Base-by-base conservation (phyloP, 2,113 vertebrate species). In the Heterocephalus glaber region DNA sequence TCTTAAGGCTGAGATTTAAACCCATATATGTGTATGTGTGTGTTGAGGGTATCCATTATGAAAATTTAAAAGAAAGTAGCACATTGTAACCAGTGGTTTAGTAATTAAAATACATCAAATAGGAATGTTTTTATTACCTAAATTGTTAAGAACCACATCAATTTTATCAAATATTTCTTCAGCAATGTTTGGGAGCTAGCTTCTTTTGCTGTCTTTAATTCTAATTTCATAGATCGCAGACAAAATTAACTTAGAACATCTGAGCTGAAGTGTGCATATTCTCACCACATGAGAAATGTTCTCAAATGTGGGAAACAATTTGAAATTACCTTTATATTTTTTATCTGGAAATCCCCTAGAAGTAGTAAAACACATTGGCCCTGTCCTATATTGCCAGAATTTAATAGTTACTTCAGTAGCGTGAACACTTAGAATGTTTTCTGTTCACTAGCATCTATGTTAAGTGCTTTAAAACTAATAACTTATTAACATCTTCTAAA, bases 171-270 rank as follows among this genome's bases (percentile, higher is more conserved):
- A 68, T 49, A 7, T 38, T 82, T 82, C 28, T 41, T 89, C 7
- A 38, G 4, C 7, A 80, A 19, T 92, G n/a, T 1, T 49, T 49
- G 10, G 86, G 56, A 83, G 5, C 20, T 80, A 35, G 14, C 17
- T 95, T 38, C n/a, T 86, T 92, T 72, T 52, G 12, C 49, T 41
- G 26, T 28, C 4, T 77, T 95, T 90, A 54, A 41, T 49, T 81
- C 86, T 81, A 90, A 61, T 90, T 66, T 63, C 28, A 38, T 47
- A 47, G 16, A 86, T 77, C 30, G 85, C 3, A n/a, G 52, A 77
- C 30, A 94, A 88, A 80, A 93, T 94, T 89, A 65, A 90, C 5
- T 70, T 65, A 61, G 35, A 90, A 70, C 35, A 82, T 82, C 26
- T 89, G 41, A 95, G 2, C 22, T 86, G 28, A 74, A 38, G 12